These are phyloP conservation scores for Lasiurus cinereus DNA, from an alignment of 2,113 vertebrate species.

Conservation along the genomic window DNA sequence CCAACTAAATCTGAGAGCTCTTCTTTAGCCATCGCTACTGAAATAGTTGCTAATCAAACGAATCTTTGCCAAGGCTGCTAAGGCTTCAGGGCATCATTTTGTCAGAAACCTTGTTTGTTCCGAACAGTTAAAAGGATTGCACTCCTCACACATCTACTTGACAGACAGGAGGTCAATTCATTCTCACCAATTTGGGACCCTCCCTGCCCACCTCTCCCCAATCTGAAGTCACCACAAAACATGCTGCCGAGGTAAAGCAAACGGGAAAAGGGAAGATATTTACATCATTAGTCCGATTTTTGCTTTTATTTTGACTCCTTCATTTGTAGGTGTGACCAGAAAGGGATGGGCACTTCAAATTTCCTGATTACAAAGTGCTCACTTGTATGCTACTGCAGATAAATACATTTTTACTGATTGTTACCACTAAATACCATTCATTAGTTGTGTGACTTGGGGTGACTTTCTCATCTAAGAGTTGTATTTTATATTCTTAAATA, in stretches of 20 bases:
- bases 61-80: neutral
- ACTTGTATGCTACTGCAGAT: neutral
- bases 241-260: constrained; percentile 41
- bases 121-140: neutral
- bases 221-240: constrained; percentile 43
- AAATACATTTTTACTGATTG: constrained; percentile 27
- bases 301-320: neutral
- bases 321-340: neutral
- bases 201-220: neutral
- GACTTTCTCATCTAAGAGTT: neutral
- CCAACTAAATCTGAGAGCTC: neutral
- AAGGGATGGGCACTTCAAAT: neutral
- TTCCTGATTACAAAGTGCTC: neutral
- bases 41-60: neutral
- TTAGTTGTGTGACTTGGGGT: neutral
- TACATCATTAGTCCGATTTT: constrained; percentile 6
- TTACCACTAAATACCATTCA: neutral
- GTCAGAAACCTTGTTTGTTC: neutral
- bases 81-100: neutral
- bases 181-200: neutral
- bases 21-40: neutral
- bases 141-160: neutral
- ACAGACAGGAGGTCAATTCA: neutral
- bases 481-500: neutral
- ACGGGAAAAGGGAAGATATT: constrained; percentile 3